Evolutionary conservation across 2,888 invertebrate species (phyloP).

Genomic region (Philaethria dido): DNA sequence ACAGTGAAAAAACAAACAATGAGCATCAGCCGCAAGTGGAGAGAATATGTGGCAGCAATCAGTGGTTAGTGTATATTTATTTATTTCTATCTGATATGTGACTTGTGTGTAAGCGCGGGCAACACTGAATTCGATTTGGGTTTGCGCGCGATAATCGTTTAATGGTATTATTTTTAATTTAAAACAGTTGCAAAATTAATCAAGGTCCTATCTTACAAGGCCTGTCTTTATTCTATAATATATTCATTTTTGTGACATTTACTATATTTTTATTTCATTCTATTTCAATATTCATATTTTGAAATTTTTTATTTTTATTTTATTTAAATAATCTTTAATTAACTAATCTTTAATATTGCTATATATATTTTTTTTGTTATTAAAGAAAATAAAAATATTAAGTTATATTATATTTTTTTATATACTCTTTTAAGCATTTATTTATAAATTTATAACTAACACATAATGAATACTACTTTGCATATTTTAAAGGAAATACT

Average conservation of each 20-base stretch:
- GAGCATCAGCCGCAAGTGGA: conserved; percentile 75
- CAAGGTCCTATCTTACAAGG: conserved; percentile 10
- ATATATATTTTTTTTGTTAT: too few relatives aligned
- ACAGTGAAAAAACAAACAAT: conserved; percentile 64
- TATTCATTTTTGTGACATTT: not conserved
- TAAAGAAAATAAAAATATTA: too few relatives aligned
- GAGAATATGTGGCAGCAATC: conserved; percentile 78
- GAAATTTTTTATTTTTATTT: not conserved
- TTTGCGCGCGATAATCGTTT: conserved; percentile 6
- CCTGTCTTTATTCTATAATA: not conserved
- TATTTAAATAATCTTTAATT: not conserved
- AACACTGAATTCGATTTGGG: conserved; percentile 42
- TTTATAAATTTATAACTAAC: too few relatives aligned
- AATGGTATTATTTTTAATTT: not conserved
- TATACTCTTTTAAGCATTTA: too few relatives aligned
- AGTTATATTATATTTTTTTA: too few relatives aligned
- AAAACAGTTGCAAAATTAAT: conserved; percentile 11
- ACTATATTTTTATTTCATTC: not conserved
- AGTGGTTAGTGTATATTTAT: conserved; percentile 69
- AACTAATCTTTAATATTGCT: too few relatives aligned
- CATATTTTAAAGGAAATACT: too few relatives aligned
- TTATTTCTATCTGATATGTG: conserved; percentile 49
- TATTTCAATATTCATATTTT: not conserved
- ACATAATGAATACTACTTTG: too few relatives aligned
- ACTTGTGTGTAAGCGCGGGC: conserved; percentile 41